Evolutionary conservation across 2,113 vertebrate genomes (phyloP), one percentile per base, ranked within the genome.

Genomic region (Pygoscelis adeliae): DNA sequence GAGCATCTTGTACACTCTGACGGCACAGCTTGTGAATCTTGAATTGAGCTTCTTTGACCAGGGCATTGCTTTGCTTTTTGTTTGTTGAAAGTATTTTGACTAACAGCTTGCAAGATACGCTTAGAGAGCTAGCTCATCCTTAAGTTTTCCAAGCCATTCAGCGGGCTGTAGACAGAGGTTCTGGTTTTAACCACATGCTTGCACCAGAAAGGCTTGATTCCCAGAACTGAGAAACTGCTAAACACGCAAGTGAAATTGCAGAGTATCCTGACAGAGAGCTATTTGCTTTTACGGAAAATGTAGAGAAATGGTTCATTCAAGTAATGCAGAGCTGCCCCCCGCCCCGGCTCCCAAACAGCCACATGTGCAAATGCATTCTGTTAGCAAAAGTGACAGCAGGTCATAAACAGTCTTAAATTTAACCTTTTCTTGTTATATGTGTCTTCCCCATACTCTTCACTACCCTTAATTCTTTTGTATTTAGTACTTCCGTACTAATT

Each of bases 141-240:
- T 46, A 73, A 69, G 27, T 72, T 91, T 95, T 82, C n/a, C 36
- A 59, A 59, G 32, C 29, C 44, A 30, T 63, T 76, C 78, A 91
- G 4, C 42, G 50, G 44, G 52, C 63, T 91, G 44, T 55, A 79
- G 55, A 95, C 94, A 59, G 47, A 83, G 18, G 22, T 65, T 84
- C 32, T 95, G 38, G 29, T 79, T 96, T 91, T 79, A 90, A 87
- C 65, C 65, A 80, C 40, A 42, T 86, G 30, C 62, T 88, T 83
- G 19, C 53, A 23, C 15, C 40, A 47, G 50, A 83, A 81, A 3
- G 27, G 38, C 36, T 61, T 38, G 12, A 32, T 91, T 92, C 44
- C 55, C 58, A 72, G 78, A 90, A 80, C 17, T 21, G 38, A 40
- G 59, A 30, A 88, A 78, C 12, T 79, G 26, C 40, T 86, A 65